Conservation (phyloP, 2,888 invertebrate genomes). For the Schrankia costaestrigalis region DNA sequence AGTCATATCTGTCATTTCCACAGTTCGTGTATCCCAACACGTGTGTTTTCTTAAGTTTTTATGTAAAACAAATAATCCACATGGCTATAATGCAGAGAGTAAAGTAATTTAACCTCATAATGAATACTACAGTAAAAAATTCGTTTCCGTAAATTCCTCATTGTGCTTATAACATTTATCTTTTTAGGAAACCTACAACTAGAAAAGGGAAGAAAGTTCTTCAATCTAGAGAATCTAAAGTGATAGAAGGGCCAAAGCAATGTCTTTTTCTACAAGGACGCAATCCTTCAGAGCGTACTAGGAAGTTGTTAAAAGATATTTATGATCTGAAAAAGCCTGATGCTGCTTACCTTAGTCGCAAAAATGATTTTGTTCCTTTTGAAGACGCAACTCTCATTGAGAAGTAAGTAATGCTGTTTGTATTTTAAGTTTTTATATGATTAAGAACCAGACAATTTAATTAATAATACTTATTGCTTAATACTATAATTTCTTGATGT, state of each 20-base stretch:
- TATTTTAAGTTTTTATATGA: neutral
- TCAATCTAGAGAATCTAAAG: constrained; percentile 90
- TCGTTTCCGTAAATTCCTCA: neutral
- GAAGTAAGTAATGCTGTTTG: constrained; percentile 68
- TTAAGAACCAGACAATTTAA: neutral
- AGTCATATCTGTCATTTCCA: neutral
- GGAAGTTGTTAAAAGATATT: constrained; percentile 91
- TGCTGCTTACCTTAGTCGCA: constrained; percentile 86
- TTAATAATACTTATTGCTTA: too few species aligned
- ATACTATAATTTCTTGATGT: too few species aligned
- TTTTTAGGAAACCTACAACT: constrained; percentile 91
- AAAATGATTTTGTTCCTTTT: constrained; percentile 95
- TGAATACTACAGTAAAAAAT: neutral
- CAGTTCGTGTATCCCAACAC: neutral
- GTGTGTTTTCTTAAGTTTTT: constrained; percentile 14
- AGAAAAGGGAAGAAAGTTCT: constrained; percentile 93
- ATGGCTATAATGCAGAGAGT: constrained; percentile 70
- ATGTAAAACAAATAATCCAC: constrained; percentile 8
- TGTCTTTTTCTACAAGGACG: constrained; percentile 92
- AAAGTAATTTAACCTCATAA: constrained; percentile 42
- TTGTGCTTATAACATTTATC: neutral
- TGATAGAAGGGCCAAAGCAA: constrained; percentile 92
- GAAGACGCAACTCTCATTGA: constrained; percentile 93
- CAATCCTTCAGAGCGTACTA: constrained; percentile 86
- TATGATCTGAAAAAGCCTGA: constrained; percentile 93